These are phyloP conservation scores for Poecilia velifera DNA, from an alignment of 2,797 vertebrate genomes.

Conservation along the genomic window DNA sequence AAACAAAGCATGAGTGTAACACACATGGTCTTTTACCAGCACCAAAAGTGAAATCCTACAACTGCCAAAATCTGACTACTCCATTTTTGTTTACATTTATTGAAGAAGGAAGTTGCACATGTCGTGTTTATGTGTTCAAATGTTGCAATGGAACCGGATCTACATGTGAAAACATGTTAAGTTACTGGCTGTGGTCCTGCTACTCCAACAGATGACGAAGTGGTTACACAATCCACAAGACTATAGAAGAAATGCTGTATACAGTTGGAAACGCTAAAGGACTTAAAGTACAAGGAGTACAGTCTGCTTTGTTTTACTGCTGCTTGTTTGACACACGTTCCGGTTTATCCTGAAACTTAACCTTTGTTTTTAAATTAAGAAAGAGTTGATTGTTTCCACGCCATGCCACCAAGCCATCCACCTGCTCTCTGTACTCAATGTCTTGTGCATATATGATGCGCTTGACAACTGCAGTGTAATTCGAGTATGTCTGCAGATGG, in stretches of 20 bases:
- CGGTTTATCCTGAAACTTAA: not conserved
- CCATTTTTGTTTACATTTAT: too few species aligned
- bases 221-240: not conserved
- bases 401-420: not conserved
- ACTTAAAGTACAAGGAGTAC: not conserved
- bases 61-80: too few species aligned
- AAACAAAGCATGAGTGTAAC: too few species aligned
- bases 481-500: not conserved
- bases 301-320: not conserved
- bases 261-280: not conserved
- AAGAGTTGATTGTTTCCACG: not conserved
- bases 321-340: not conserved
- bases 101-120: too few species aligned
- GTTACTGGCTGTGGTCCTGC: not conserved
- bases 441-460: not conserved
- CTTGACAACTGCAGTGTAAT: not conserved
- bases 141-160: too few species aligned
- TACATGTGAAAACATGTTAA: not conserved
- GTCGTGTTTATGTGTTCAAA: too few species aligned
- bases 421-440: not conserved
- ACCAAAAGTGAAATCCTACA: too few species aligned
- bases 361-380: not conserved
- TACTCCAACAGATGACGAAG: not conserved
- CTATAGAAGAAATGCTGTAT: not conserved
- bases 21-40: too few species aligned